Conservation (phyloP, 2,888 invertebrate species). For the Antheraea yamamai region DNA sequence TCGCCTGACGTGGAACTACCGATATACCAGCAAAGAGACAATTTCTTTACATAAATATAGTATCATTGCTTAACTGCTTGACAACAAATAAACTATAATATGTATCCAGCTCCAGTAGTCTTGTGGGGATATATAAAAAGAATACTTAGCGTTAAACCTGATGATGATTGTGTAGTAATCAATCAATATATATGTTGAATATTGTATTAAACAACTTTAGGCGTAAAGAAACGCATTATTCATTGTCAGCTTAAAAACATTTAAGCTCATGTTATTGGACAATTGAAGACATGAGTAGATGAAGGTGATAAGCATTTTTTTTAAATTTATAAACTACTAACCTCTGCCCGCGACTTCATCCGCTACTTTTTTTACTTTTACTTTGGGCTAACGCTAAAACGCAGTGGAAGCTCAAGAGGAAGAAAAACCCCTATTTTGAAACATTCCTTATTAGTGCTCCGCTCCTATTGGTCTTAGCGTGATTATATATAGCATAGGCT, state of each 20-base stretch:
- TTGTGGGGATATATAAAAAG: not conserved
- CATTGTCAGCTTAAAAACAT: not conserved
- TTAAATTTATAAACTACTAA: no score
- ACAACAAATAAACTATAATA: not conserved
- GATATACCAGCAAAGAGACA: slow-evolving; percentile 92
- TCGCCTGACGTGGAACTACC: slow-evolving; percentile 91
- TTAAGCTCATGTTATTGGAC: not conserved
- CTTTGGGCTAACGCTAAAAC: no score
- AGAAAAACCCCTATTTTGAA: no score
- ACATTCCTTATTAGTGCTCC: no score
- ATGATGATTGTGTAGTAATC: not conserved
- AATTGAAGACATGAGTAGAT: no score
- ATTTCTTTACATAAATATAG: slow-evolving; percentile 86
- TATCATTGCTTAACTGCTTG: not conserved
- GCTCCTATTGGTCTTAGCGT: no score
- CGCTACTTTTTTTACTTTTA: no score
- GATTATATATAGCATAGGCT: no score
- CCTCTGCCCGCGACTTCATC: no score
- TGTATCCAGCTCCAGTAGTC: no score
- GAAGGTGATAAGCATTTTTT: no score
- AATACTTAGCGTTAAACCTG: not conserved
- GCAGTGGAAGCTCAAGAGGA: no score
- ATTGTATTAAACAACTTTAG: not conserved
- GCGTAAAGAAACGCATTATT: not conserved
- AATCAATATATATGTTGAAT: not conserved